phyloP scores from a whole-genome alignment of 2,113 vertebrate species.

The Synchiropus splendidus region DNA sequence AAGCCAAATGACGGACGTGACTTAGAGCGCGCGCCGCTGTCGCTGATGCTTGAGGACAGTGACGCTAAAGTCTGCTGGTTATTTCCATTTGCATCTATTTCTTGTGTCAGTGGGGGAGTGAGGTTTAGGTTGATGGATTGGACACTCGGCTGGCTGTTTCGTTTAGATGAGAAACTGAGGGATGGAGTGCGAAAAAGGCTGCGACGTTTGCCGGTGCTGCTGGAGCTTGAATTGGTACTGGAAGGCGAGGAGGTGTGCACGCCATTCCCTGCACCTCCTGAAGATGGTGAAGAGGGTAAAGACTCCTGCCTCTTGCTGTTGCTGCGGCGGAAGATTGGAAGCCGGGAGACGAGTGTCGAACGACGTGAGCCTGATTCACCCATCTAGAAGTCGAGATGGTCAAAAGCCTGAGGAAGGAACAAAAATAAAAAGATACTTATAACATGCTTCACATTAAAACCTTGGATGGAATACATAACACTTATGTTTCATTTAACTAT shows the following conservation, averaged over 20 bases:
- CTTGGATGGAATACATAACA: too few species aligned
- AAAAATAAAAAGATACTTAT: slow-evolving; percentile 3
- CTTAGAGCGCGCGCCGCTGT: slow-evolving; percentile 66
- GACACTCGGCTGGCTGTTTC: slow-evolving; percentile 64
- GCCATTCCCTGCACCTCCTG: slow-evolving; percentile 74
- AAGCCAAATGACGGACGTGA: slow-evolving; percentile 80
- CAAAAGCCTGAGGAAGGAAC: slow-evolving; percentile 15
- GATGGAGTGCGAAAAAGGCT: slow-evolving; percentile 90
- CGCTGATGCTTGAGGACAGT: slow-evolving; percentile 53
- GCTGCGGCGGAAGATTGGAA: slow-evolving; percentile 93
- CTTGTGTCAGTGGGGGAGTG: slow-evolving; percentile 39
- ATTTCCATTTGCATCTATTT: slow-evolving; percentile 55
- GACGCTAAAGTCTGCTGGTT: slow-evolving; percentile 60
- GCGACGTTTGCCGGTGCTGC: slow-evolving; percentile 87
- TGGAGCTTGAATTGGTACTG: slow-evolving; percentile 95
- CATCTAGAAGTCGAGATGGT: slow-evolving; percentile 62
- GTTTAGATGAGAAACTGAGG: slow-evolving; percentile 83
- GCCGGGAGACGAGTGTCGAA: slow-evolving; percentile 88
- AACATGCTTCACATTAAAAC: background rate
- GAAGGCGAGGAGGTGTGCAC: slow-evolving; percentile 90
- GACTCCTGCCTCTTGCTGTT: slow-evolving; percentile 84
- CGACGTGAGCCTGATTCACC: slow-evolving; percentile 85
- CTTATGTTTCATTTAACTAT: too few species aligned
- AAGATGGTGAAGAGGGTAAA: slow-evolving; percentile 89
- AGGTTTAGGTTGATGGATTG: slow-evolving; percentile 66